Evolutionary conservation across 2,888 invertebrate species (phyloP), one percentile per base, ranked within the genome.

Genomic region (Harmothoe impar): DNA sequence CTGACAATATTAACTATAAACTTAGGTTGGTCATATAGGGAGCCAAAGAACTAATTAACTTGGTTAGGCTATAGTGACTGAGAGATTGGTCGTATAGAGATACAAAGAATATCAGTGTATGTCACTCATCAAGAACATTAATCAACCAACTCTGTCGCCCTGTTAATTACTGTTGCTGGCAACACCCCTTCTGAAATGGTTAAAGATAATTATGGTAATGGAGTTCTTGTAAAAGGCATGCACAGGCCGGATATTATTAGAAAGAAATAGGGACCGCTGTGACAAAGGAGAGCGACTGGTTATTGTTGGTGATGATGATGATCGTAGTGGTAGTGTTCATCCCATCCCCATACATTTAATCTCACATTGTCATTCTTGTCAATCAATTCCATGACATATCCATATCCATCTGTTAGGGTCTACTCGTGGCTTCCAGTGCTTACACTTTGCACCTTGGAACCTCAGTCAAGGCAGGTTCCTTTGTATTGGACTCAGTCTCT

Each of bases 391-490:
- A 81, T 20, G 3, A 81, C 81, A 81, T 81, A 33, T 23, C 81
- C 81, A 35, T 81, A 33, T 81, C 35, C 43, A 43, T 81, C 81
- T 17, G 43, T 43, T 35, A n/a, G n/a, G n/a, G n/a, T n/a, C n/a
- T n/a, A 33, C 43, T 23, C 81, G 1, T 33, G 81, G 81, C n/a
- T 81, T 81, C 81, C 81, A 81, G n/a, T 62, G 62, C n/a, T 81
- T 81, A 43, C 81, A 7, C 12, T n/a, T n/a, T 35, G 81, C 20
- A 81, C 20, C 81, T 33, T 81, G 5, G 35, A 35, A 35, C n/a
- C 31, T 77, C 29, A 31, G 25, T 15, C 23, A 3, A 25, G 1
- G 7, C 5, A 43, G 43, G 43, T 43, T 43, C 10, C 43, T 7
- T 43, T 10, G 43, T 10, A 7, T 10, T 10, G 10, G 10, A 10